phyloP scores from a whole-genome alignment of 1,140 invertebrate species.

The Dinoponera quadriceps region DNA sequence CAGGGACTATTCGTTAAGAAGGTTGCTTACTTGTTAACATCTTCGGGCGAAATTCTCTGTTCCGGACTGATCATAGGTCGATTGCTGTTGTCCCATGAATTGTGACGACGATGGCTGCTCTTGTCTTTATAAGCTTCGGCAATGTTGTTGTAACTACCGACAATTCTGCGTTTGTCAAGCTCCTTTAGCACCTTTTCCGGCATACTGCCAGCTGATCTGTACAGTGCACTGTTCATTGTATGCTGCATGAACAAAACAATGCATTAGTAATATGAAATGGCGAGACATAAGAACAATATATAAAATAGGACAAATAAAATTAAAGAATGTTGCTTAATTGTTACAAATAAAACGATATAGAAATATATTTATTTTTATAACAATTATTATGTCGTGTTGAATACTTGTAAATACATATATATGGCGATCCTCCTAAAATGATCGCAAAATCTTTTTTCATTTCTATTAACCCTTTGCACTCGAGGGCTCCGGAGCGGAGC shows the following conservation, averaged over 20 bases:
- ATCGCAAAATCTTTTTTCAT: too few relatives aligned
- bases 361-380: too few relatives aligned
- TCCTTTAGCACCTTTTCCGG: slow-evolving; percentile 87
- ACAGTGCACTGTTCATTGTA: slow-evolving; percentile 39
- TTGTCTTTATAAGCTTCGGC: slow-evolving; percentile 83
- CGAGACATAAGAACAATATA: too few relatives aligned
- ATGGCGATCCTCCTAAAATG: too few relatives aligned
- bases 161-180: slow-evolving; percentile 87
- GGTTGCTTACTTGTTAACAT: slow-evolving; percentile 71
- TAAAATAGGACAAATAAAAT: too few relatives aligned
- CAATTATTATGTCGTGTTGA: too few relatives aligned
- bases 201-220: slow-evolving; percentile 76
- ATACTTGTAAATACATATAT: too few relatives aligned
- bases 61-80: slow-evolving; percentile 76
- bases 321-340: too few relatives aligned
- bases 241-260: slow-evolving; percentile 43
- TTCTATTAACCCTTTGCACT: too few relatives aligned
- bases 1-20: background rate
- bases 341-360: too few relatives aligned
- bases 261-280: background rate
- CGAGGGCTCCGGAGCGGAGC: too few relatives aligned
- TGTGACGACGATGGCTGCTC: slow-evolving; percentile 81
- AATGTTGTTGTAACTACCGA: slow-evolving; percentile 83
- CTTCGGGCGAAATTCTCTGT: slow-evolving; percentile 69
- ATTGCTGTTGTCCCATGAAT: slow-evolving; percentile 84